Evolutionary conservation across 2,113 vertebrate species (phyloP).

Genomic region (Oreotrochilus melanogaster): DNA sequence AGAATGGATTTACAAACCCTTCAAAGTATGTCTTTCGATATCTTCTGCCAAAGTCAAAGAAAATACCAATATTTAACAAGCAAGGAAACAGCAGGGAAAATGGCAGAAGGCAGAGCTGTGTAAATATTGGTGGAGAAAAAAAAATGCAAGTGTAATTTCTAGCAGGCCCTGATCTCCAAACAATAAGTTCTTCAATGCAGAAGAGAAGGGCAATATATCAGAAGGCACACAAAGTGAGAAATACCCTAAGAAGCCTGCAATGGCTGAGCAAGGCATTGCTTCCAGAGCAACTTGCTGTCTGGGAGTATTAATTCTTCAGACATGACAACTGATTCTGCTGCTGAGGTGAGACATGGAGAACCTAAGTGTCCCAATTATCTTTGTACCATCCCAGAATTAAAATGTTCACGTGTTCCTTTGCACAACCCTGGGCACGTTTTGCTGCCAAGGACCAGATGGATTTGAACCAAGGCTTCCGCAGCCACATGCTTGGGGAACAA

Average conservation of each 20-base stretch:
- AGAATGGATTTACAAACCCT: background rate
- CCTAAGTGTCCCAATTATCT: background rate
- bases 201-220: background rate
- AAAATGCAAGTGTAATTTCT: background rate
- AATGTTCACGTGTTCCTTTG: background rate
- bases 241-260: accelerated
- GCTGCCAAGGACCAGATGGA: background rate
- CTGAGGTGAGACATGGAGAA: background rate
- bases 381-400: background rate
- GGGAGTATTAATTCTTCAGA: background rate
- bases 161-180: background rate
- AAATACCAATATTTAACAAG: background rate
- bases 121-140: background rate
- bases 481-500: background rate
- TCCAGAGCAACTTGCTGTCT: accelerated
- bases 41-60: background rate
- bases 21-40: background rate
- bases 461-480: background rate
- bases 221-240: background rate
- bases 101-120: background rate
- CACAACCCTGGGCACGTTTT: background rate
- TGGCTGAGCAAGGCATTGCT: background rate
- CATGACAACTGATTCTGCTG: background rate
- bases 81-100: background rate
- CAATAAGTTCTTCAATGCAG: background rate